Base-by-base conservation (phyloP, 2,888 invertebrate species). In the Epistrophe eligans region DNA sequence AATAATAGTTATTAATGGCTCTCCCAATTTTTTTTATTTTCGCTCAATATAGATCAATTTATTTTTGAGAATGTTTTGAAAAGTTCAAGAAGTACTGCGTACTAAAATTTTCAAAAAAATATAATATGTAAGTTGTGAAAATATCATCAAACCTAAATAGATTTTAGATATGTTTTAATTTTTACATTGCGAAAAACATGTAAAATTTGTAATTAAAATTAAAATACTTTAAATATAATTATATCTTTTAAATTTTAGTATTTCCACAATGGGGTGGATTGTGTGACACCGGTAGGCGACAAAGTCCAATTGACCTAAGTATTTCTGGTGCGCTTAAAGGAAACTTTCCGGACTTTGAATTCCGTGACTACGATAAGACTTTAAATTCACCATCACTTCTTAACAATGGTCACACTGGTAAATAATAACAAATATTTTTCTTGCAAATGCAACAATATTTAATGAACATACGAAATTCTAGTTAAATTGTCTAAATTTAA, bases 251-350 rank as follows among this genome's bases (percentile, higher is more conserved):
- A 6, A 10, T 82, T 88, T n/a, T 73, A 92, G 92, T 89, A 11
- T 93, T 92, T 89, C 91, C 92, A 1, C 89, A 93, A 73, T 96
- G 96, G 96, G 94, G 95, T 6, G 95, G 95, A 13, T 90, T 94
- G n/a, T 96, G 96, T 90, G 92, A 91, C 28, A 92, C 90, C 0
- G 97, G 97, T 1, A 91, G 90, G 48, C 92, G 93, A 50, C 97
- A 97, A 92, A 97, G 97, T 0, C 97, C 97, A 0, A 96, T 97
- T 89, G 94, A 97, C 92, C 94, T 97, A 70, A 93, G 94, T 88
- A 93, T 93, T 9, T 93, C 94, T 9, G 92, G 94, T 3, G 94
- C 95, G 0, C 89, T 94, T 11, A 92, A 94, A 58, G 95, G 92
- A 7, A 88, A 90, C 45, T 93, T 90, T 77, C 89, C 90, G n/a